A percentile compares a stretch with the other conserved stretches of the same genome.
Evolutionary conservation across 2,888 invertebrate species (phyloP).

Genomic region (Drosophila emarginata): DNA sequence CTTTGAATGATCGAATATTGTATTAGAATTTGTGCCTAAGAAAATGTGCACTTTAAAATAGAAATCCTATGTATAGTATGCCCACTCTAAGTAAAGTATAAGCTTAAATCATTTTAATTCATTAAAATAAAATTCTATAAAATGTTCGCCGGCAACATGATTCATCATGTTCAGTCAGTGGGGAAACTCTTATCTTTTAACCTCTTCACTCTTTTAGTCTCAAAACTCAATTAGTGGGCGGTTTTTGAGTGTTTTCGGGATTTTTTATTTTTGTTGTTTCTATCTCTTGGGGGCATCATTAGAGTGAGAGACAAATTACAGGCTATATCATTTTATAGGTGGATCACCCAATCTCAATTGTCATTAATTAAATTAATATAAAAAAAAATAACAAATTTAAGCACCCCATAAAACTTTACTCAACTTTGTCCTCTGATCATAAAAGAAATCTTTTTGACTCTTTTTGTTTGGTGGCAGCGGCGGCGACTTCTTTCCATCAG

Average conservation of each 20-base stretch:
- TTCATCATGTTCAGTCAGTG: background rate
- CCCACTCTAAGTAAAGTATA: background rate
- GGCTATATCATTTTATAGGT: slow-evolving; percentile 14
- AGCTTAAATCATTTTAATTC: background rate
- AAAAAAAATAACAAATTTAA: slow-evolving; percentile 22
- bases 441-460: background rate
- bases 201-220: slow-evolving; percentile 9
- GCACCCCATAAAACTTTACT: slow-evolving; percentile 20
- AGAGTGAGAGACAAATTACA: slow-evolving; percentile 5
- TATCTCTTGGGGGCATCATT: background rate
- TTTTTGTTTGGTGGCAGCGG: no score
- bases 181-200: background rate
- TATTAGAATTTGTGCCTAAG: no score
- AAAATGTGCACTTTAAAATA: no score
- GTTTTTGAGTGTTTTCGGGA: background rate
- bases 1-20: no score
- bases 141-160: background rate
- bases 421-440: slow-evolving; percentile 4
- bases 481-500: slow-evolving; percentile 15
- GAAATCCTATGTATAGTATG: background rate
- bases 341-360: background rate
- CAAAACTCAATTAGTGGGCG: slow-evolving; percentile 33
- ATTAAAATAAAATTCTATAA: background rate
- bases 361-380: slow-evolving; percentile 37
- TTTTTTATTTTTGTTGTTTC: background rate